phyloP scores from a whole-genome alignment of 2,888 invertebrate genomes.

The Macaria liturata region DNA sequence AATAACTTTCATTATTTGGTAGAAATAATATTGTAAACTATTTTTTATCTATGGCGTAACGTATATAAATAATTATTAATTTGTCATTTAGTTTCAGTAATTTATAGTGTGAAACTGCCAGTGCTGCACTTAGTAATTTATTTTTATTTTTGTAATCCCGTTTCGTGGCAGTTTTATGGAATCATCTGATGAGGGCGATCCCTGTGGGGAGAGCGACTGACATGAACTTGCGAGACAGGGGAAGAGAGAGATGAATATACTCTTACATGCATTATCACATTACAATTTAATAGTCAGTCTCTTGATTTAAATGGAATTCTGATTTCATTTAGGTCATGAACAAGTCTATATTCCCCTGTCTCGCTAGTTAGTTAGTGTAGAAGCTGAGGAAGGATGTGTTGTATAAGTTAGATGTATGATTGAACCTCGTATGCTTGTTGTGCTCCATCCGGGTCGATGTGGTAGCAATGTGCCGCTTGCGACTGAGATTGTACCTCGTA shows the following conservation, averaged over 20 bases:
- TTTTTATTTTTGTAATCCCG: slow-evolving; percentile 35
- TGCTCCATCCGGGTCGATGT: too few species aligned
- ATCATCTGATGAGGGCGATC: slow-evolving; percentile 44
- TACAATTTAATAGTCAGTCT: too few species aligned
- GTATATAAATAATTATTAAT: neutral
- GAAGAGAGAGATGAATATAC: too few species aligned
- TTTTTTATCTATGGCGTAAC: slow-evolving; percentile 15
- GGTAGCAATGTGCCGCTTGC: too few species aligned
- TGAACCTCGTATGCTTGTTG: slow-evolving; percentile 41
- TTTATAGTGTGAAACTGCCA: slow-evolving; percentile 45
- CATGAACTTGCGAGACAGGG: slow-evolving; percentile 30
- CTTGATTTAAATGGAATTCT: too few species aligned
- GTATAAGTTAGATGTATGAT: slow-evolving; percentile 39
- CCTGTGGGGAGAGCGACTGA: slow-evolving; percentile 42
- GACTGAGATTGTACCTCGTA: slow-evolving; percentile 44
- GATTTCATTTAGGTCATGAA: too few species aligned
- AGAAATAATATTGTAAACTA: neutral
- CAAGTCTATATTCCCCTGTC: too few species aligned
- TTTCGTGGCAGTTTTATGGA: slow-evolving; percentile 42
- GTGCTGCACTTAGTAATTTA: slow-evolving; percentile 47
- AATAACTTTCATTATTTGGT: neutral
- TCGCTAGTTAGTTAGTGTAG: neutral
- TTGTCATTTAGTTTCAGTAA: slow-evolving; percentile 28
- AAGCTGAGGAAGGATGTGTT: slow-evolving; percentile 29
- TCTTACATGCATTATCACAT: too few species aligned